phyloP scores from a whole-genome alignment of 2,888 invertebrate genomes.

The Brachyptera risi region DNA sequence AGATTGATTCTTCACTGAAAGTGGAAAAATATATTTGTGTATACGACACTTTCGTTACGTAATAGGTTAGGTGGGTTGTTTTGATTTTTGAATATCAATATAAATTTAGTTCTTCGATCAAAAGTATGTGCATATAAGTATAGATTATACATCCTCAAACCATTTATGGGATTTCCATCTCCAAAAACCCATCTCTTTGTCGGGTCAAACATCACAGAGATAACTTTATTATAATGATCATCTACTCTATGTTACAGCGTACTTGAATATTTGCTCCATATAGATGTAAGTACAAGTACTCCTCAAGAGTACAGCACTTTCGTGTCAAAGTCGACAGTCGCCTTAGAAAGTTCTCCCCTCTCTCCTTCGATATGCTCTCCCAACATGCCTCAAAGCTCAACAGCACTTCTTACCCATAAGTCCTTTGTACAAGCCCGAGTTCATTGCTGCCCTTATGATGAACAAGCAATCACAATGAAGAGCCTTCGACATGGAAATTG shows the following conservation, averaged over 20 bases:
- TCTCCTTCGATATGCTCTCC: background rate
- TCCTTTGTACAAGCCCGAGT: background rate
- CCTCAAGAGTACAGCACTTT: background rate
- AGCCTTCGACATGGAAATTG: background rate
- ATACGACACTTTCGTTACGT: too few species aligned
- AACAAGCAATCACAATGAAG: background rate
- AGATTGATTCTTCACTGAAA: too few species aligned
- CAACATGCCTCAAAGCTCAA: background rate
- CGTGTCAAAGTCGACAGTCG: slow-evolving; percentile 1
- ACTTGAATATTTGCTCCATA: slow-evolving; percentile 4
- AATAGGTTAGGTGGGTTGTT: too few species aligned
- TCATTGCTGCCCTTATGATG: background rate
- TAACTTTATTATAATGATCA: background rate
- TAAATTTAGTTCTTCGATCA: too few species aligned
- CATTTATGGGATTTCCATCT: too few species aligned
- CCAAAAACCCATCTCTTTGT: too few species aligned
- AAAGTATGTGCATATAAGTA: too few species aligned
- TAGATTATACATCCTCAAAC: too few species aligned
- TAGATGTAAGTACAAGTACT: too few species aligned
- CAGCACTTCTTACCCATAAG: background rate
- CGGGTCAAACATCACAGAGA: too few species aligned
- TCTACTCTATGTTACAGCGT: background rate
- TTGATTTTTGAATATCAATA: too few species aligned
- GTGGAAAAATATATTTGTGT: too few species aligned
- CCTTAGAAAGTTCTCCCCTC: background rate